Conservation (phyloP, 1,140 invertebrate species). For the Philotrypesis tridentata region DNA sequence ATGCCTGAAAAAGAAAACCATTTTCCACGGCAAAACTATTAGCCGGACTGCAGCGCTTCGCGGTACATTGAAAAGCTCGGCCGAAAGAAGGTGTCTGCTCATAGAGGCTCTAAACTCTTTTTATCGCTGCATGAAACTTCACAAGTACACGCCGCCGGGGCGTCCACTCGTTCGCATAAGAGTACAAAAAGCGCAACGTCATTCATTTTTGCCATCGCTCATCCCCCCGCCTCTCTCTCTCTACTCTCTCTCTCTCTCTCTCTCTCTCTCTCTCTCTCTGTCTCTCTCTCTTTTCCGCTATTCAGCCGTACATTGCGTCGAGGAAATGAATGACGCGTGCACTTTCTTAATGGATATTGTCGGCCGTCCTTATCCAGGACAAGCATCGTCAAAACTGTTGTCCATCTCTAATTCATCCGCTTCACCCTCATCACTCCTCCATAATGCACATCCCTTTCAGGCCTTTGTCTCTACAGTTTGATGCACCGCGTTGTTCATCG, state of each 20-base stretch:
- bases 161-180: neutral
- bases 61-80: neutral
- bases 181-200: conserved; percentile 20
- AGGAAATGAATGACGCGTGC: conserved; percentile 31
- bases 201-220: conserved; percentile 16
- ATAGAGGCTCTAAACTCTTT: neutral
- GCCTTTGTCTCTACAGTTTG: neutral
- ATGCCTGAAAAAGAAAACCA: too few species aligned
- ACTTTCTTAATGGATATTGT: conserved; percentile 17
- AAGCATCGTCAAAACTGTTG: neutral
- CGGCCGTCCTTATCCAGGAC: neutral
- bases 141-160: neutral
- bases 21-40: too few species aligned
- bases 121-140: neutral
- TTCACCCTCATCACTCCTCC: neutral
- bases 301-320: neutral
- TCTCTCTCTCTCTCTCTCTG: neutral
- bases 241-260: neutral
- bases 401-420: neutral
- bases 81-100: neutral
- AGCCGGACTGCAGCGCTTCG: too few species aligned
- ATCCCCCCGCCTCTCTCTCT: neutral
- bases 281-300: neutral
- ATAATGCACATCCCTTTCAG: neutral
- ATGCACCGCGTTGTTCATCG: neutral